phyloP scores from a whole-genome alignment of 2,888 invertebrate genomes.

The Bombylius discolor region DNA sequence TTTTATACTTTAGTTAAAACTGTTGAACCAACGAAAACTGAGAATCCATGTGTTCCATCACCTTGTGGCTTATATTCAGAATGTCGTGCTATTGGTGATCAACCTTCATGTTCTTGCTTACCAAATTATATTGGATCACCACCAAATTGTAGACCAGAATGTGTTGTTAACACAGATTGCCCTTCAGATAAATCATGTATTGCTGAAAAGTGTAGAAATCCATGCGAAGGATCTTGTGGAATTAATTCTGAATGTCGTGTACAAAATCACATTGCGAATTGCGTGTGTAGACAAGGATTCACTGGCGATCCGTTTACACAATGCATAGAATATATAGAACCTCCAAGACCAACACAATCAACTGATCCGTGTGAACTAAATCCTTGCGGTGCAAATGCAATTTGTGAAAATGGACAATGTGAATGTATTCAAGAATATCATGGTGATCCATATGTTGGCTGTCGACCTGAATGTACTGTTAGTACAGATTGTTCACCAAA shows the following conservation, averaged over 20 bases:
- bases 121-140: conserved; percentile 53
- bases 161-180: conserved; percentile 50
- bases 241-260: conserved; percentile 56
- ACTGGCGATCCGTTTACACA: conserved; percentile 55
- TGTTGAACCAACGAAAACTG: conserved; percentile 21
- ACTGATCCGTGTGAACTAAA: conserved; percentile 58
- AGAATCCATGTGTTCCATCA: conserved; percentile 57
- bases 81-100: conserved; percentile 46
- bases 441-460: conserved; percentile 50
- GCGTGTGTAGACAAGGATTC: conserved; percentile 45
- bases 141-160: conserved; percentile 54
- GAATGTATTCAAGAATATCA: conserved; percentile 46
- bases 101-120: conserved; percentile 51
- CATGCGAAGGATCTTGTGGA: conserved; percentile 58
- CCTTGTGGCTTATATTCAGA: conserved; percentile 59
- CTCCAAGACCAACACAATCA: conserved; percentile 44
- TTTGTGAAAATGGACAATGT: conserved; percentile 55
- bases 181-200: conserved; percentile 53
- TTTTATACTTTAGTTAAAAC: conserved; percentile 12
- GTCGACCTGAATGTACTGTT: conserved; percentile 58
- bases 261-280: conserved; percentile 56
- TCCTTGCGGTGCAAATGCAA: conserved; percentile 63
- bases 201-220: conserved; percentile 56
- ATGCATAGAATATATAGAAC: conserved; percentile 39
- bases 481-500: conserved; percentile 58